These are phyloP conservation scores for Jordanella pulchra DNA, from an alignment of 2,797 vertebrate genomes.

Conservation along the genomic window DNA sequence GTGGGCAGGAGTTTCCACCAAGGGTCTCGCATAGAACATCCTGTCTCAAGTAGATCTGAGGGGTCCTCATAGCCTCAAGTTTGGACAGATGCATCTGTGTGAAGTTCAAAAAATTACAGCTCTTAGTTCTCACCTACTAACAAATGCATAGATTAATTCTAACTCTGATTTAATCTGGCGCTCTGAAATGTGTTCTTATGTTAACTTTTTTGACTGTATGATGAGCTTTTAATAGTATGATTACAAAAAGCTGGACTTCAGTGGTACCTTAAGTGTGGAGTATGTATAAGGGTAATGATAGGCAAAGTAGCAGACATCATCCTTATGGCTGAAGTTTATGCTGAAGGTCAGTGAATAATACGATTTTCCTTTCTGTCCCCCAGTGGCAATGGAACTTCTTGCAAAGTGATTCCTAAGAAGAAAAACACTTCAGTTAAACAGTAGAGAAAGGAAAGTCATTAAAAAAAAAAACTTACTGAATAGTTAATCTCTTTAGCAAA, in stretches of 20 bases:
- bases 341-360: slow-evolving; percentile 97
- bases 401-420: slow-evolving; percentile 92
- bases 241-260: background rate
- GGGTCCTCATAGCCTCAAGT: slow-evolving; percentile 87
- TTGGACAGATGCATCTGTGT: slow-evolving; percentile 95
- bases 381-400: slow-evolving; percentile 93
- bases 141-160: background rate
- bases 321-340: slow-evolving; percentile 90
- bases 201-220: background rate
- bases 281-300: slow-evolving; percentile 98
- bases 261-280: slow-evolving; percentile 92
- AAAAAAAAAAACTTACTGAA: background rate
- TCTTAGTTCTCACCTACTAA: slow-evolving; percentile 7
- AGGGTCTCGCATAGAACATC: slow-evolving; percentile 91
- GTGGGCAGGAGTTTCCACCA: slow-evolving; percentile 91
- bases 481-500: background rate
- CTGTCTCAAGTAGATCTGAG: slow-evolving; percentile 93
- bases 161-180: background rate
- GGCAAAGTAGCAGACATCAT: slow-evolving; percentile 98
- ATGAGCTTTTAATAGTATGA: background rate
- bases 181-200: background rate
- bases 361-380: slow-evolving; percentile 97
- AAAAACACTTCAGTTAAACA: slow-evolving; percentile 7
- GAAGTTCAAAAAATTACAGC: slow-evolving; percentile 3
- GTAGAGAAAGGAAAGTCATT: background rate